phyloP scores from a whole-genome alignment of 2,113 vertebrate species.

The Plecturocebus donacophilus region DNA sequence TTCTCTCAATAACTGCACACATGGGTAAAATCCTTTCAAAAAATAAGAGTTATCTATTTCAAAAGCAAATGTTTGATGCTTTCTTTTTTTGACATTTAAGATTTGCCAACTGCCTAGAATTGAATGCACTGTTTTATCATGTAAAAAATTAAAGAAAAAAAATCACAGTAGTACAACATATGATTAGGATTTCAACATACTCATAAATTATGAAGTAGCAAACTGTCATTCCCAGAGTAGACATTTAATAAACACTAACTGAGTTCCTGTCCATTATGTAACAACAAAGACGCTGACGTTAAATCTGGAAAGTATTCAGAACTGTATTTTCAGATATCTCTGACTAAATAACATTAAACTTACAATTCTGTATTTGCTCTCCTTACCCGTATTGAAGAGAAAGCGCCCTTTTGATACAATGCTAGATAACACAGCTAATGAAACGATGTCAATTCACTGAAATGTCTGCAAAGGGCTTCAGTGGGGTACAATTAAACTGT shows the following conservation, averaged over 20 bases:
- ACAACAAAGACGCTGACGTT: background rate
- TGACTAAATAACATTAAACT: background rate
- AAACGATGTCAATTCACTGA: background rate
- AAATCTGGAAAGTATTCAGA: slow-evolving; percentile 9
- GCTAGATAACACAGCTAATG: background rate
- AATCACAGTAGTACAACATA: background rate
- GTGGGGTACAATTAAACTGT: background rate
- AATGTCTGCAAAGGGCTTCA: background rate
- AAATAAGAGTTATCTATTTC: slow-evolving; percentile 47
- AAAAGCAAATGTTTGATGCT: slow-evolving; percentile 47
- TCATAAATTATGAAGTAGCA: background rate
- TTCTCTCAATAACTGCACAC: slow-evolving; percentile 46
- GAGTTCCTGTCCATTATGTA: background rate
- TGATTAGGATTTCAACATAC: background rate
- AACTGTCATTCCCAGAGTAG: background rate
- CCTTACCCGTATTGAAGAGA: background rate
- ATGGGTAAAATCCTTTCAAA: slow-evolving; percentile 49
- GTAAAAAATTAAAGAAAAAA: slow-evolving; percentile 24
- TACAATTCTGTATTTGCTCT: background rate
- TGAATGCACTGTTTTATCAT: slow-evolving; percentile 17
- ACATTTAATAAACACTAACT: slow-evolving; percentile 22
- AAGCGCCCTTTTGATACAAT: background rate
- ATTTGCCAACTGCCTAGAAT: slow-evolving; percentile 23
- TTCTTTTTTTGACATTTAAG: slow-evolving; percentile 57
- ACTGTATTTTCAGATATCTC: background rate